Percentiles rank a stretch among this genome's conserved stretches.
These are phyloP conservation scores for Sebastes variabilis DNA, from an alignment of 2,797 vertebrate genomes.

Conservation along the genomic window DNA sequence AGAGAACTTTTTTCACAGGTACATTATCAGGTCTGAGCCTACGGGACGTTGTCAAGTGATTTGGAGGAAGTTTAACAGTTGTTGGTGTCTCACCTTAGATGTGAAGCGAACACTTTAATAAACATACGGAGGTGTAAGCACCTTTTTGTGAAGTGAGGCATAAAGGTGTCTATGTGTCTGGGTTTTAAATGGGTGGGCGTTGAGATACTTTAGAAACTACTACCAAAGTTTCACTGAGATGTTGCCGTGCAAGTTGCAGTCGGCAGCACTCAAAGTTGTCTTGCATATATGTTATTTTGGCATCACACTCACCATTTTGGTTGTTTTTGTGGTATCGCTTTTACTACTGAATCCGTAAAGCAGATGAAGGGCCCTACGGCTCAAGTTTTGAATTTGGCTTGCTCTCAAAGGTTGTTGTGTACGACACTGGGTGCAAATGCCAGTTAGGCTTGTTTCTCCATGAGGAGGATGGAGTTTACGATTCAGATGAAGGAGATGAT, in stretches of 20 bases:
- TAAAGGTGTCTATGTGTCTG: neutral
- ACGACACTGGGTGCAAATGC: neutral
- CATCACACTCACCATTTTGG: neutral
- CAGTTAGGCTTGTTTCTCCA: neutral
- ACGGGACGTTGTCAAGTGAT: neutral
- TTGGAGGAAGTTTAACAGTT: neutral
- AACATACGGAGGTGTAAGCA: constrained; percentile 20
- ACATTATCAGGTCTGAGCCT: neutral
- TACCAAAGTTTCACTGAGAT: neutral
- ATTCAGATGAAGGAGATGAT: neutral
- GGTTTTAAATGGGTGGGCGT: neutral
- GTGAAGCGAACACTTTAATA: constrained; percentile 6
- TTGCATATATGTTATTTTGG: neutral
- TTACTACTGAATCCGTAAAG: neutral
- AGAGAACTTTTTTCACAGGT: neutral
- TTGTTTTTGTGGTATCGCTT: neutral
- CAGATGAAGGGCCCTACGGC: neutral
- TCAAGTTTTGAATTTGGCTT: neutral
- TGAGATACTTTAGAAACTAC: neutral
- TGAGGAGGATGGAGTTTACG: neutral
- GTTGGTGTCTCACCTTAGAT: constrained; percentile 11
- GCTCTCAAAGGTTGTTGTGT: neutral
- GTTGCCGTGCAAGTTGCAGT: neutral
- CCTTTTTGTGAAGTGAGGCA: constrained; percentile 15
- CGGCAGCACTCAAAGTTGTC: neutral